Evolutionary conservation across 2,797 vertebrate genomes (phyloP).

Genomic region (Poecilia picta): DNA sequence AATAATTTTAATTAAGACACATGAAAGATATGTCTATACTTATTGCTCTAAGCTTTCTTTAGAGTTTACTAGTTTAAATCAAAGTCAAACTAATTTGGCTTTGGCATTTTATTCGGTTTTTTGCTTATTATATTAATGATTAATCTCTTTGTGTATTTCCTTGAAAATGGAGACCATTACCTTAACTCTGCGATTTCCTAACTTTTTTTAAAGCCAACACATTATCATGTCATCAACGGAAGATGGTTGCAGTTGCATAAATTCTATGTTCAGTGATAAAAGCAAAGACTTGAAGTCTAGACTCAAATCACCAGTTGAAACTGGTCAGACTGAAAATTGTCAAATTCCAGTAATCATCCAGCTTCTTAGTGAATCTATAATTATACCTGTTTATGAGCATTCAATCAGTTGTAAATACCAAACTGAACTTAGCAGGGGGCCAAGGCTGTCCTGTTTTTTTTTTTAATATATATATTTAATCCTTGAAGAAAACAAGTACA

Average conservation of each 20-base stretch:
- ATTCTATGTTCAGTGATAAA: background rate
- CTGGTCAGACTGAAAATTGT: background rate
- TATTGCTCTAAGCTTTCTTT: background rate
- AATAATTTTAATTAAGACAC: background rate
- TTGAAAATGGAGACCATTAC: background rate
- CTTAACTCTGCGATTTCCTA: background rate
- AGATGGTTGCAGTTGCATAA: background rate
- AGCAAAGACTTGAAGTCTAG: background rate
- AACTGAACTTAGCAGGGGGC: conserved; percentile 1
- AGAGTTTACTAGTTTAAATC: background rate
- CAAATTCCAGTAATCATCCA: background rate
- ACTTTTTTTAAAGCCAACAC: background rate
- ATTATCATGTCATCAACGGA: background rate
- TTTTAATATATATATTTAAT: background rate
- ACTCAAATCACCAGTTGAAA: background rate
- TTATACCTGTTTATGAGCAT: conserved; percentile 7
- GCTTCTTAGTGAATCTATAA: background rate
- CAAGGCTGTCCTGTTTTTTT: background rate
- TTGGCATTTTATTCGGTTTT: background rate
- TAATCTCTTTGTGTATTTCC: background rate
- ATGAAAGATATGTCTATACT: background rate
- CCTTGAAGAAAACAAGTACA: conserved; percentile 24
- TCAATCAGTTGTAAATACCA: background rate
- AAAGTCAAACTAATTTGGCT: background rate
- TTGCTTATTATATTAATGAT: background rate